Percentiles rank a stretch among this genome's conserved stretches.
These are phyloP conservation scores for Polyodon spathula DNA, from an alignment of 2,113 vertebrate species.

Conservation along the genomic window DNA sequence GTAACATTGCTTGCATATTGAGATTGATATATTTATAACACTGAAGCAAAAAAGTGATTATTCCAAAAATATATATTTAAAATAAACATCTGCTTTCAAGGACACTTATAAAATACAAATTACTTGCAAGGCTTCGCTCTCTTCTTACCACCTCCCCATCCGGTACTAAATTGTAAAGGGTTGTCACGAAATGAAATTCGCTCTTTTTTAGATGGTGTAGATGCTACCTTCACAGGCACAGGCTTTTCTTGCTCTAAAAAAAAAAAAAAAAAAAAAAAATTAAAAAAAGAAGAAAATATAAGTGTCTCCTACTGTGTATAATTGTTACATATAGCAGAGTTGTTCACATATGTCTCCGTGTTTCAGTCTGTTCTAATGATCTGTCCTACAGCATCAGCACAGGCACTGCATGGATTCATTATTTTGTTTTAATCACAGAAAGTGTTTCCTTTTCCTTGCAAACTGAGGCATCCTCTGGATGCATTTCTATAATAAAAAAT, in stretches of 20 bases:
- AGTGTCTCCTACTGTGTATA: neutral
- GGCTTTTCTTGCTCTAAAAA: conserved; percentile 52
- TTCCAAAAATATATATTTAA: conserved; percentile 13
- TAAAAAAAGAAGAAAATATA: neutral
- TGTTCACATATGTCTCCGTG: too few relatives aligned
- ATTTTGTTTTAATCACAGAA: too few relatives aligned
- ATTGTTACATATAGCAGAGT: too few relatives aligned
- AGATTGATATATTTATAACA: conserved; percentile 30
- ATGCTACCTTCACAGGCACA: conserved; percentile 42
- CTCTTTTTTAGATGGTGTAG: conserved; percentile 56
- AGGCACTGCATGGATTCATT: too few relatives aligned
- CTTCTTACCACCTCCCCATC: conserved; percentile 89
- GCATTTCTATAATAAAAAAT: too few relatives aligned
- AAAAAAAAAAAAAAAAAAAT: conserved; percentile 25
- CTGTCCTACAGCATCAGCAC: too few relatives aligned
- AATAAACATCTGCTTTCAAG: too few relatives aligned
- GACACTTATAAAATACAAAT: neutral
- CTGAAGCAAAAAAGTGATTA: neutral
- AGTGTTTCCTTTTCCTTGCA: too few relatives aligned
- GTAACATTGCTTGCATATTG: conserved; percentile 32
- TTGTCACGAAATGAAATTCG: conserved; percentile 76
- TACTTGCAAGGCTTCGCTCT: conserved; percentile 47
- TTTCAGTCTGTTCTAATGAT: too few relatives aligned
- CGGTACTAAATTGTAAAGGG: conserved; percentile 66
- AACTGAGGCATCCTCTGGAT: too few relatives aligned